Base-by-base conservation (phyloP, 2,797 vertebrate genomes). In the Artibeus lituratus region DNA sequence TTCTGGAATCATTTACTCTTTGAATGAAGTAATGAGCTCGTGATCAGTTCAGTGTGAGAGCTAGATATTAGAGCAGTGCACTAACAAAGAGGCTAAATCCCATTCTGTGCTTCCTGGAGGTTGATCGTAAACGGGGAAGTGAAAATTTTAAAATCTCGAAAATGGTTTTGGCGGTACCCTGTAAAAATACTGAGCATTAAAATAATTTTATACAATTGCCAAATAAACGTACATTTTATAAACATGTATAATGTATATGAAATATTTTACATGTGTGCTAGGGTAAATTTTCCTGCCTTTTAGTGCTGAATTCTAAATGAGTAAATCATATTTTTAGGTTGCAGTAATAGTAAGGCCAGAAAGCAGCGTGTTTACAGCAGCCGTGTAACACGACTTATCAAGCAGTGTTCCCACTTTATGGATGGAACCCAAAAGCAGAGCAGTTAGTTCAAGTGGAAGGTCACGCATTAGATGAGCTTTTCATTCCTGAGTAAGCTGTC, bases 1-100 rank as follows among this genome's bases (percentile, higher is more conserved):
- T 87, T 65, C 82, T 87, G 91, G 91, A 65, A 87, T 91, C 55
- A 89, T 87, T 94, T 81, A 29, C 51, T 91, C 62, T 80, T 76
- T 57, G 83, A 90, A 93, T 81, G 76, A 73, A 94, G 44, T 55
- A 76, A 70, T 49, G 92, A 94, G 51, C 72, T 57, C 53, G 65
- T 87, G 83, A 44, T 84, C 39, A 26, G 51, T 19, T 24, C 83
- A 76, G 74, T 76, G 0, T 42, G 91, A 73, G 24, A 26, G 86
- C 70, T 37, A 7, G 39, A 8, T 84, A 39, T n/a, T 37, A 67
- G 29, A 81, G 67, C 55, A 47, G 51, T 29, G 2, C 22, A 15
- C 77, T 49, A 35, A n/a, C 78, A 55, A 59, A 83, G 83, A 88
- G 82, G 39, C 77, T 12, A 0, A 22, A 22, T 92, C 73, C 47